Conservation (phyloP, 2,888 invertebrate genomes). For the Scaptomyza reducta region DNA sequence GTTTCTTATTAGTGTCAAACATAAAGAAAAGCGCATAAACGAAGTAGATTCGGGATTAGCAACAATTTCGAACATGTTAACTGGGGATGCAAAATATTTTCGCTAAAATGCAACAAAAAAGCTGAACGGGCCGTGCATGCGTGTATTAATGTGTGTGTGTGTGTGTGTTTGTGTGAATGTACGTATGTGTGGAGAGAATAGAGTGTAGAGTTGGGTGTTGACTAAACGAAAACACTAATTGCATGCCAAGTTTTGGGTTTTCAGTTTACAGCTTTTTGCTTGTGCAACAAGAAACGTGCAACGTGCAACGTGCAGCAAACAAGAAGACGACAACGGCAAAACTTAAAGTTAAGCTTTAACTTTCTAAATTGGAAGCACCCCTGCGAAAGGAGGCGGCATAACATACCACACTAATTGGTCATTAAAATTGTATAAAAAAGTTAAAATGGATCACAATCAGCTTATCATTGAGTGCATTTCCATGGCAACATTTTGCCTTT, state of each 20-base stretch:
- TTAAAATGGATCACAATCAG: neutral
- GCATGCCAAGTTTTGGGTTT: slow-evolving; percentile 43
- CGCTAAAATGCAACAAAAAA: slow-evolving; percentile 38
- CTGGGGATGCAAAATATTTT: slow-evolving; percentile 30
- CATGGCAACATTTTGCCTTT: slow-evolving; percentile 39
- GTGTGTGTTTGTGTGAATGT: slow-evolving; percentile 11
- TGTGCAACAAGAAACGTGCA: slow-evolving; percentile 28
- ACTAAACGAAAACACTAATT: slow-evolving; percentile 42
- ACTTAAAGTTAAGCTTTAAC: slow-evolving; percentile 5
- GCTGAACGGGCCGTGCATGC: slow-evolving; percentile 53
- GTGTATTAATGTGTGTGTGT: slow-evolving; percentile 18
- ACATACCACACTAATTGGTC: slow-evolving; percentile 62
- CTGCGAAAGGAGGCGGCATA: slow-evolving; percentile 33
- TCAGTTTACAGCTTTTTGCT: neutral
- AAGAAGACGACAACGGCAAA: slow-evolving; percentile 1
- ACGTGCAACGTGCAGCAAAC: slow-evolving; percentile 35
- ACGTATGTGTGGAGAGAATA: slow-evolving; percentile 8
- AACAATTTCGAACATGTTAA: slow-evolving; percentile 22
- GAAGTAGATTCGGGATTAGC: slow-evolving; percentile 13
- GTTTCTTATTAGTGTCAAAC: slow-evolving; percentile 13
- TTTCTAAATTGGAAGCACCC: neutral
- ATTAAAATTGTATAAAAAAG: slow-evolving; percentile 8
- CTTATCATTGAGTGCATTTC: slow-evolving; percentile 47
- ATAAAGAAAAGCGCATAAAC: slow-evolving; percentile 7
- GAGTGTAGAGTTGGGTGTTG: slow-evolving; percentile 9